Evolutionary conservation across 2,797 vertebrate genomes (phyloP), one percentile per base, ranked within the genome.

Genomic region (Nasua narica): DNA sequence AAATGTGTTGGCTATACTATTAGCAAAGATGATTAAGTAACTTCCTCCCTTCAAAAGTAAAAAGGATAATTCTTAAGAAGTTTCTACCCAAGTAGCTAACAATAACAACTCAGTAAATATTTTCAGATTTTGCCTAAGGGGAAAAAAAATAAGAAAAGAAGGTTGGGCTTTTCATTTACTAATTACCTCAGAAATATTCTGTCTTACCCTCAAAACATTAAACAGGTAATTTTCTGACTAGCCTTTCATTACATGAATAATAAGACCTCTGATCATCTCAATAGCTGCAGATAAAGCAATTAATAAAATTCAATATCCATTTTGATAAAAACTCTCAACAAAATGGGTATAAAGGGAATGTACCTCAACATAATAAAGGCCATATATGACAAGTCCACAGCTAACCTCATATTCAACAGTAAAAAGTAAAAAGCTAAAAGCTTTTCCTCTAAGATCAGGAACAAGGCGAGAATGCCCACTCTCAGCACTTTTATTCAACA

Each of bases 141-240:
- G 4, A 32, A 48, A 87, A 94, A 90, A 69, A 60, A 40, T 32
- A 40, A 97, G n/a, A 94, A 70, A n/a, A 94, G 19, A 70, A 5
- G 18, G 8, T 70, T 91, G 56, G 54, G 25, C 11, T 87, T 93
- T 91, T 95, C 56, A 72, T 65, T 94, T 87, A 90, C 79, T 92
- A 93, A 94, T 81, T 92, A 43, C 2, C 78, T 21, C 19, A 74
- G 48, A 93, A 78, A 85, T 78, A 37, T 54, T 76, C 48, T 65
- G 27, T 70, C 50, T 90, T 93, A 93, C 27, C 29, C 89, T 96
- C 54, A 96, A 95, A 92, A 92, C 27, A 90, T 69, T 94, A 96
- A 92, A 77, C 81, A 69, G 58, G 18, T 76, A 79, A 93, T 23
- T 93, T 96, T 86, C 29, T 86, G 37, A 91, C 16, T 50, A 95